These are phyloP conservation scores for Channa maculata DNA, from an alignment of 2,113 vertebrate genomes.

Conservation along the genomic window DNA sequence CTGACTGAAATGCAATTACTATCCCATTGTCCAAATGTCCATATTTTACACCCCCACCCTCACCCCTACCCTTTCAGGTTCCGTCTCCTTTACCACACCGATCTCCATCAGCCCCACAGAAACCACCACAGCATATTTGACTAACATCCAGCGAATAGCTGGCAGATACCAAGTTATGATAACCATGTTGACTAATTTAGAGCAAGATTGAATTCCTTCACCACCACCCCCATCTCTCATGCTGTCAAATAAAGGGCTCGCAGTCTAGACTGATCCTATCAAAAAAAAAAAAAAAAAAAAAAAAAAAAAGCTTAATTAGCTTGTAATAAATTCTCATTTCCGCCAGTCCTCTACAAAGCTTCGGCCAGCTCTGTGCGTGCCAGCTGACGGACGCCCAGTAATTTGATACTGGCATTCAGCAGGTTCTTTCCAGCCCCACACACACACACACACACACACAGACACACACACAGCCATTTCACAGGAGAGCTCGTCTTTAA, in stretches of 20 bases:
- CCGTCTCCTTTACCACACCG: neutral
- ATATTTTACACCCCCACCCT: neutral
- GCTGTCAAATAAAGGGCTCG: conserved; percentile 68
- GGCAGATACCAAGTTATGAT: conserved; percentile 67
- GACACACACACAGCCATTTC: conserved; percentile 54
- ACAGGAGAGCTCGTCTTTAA: conserved; percentile 72
- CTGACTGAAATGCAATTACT: conserved; percentile 39
- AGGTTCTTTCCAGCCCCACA: neutral
- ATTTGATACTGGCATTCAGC: conserved; percentile 77
- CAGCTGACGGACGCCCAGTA: conserved; percentile 70
- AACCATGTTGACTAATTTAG: conserved; percentile 74
- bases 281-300: conserved; percentile 21
- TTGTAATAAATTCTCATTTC: conserved; percentile 79
- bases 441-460: too few relatives aligned
- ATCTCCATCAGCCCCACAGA: conserved; percentile 17
- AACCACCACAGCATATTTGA: neutral
- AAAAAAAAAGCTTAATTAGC: conserved; percentile 73
- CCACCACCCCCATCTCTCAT: conserved; percentile 72
- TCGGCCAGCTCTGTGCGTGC: conserved; percentile 48
- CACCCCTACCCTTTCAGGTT: neutral
- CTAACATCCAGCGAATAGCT: conserved; percentile 8
- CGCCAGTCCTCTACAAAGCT: conserved; percentile 58
- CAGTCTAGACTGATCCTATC: conserved; percentile 72
- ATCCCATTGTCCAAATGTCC: conserved; percentile 13
- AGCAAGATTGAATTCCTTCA: conserved; percentile 71